Evolutionary conservation across 2,113 vertebrate genomes (phyloP).

Genomic region (Eptatretus burgeri): DNA sequence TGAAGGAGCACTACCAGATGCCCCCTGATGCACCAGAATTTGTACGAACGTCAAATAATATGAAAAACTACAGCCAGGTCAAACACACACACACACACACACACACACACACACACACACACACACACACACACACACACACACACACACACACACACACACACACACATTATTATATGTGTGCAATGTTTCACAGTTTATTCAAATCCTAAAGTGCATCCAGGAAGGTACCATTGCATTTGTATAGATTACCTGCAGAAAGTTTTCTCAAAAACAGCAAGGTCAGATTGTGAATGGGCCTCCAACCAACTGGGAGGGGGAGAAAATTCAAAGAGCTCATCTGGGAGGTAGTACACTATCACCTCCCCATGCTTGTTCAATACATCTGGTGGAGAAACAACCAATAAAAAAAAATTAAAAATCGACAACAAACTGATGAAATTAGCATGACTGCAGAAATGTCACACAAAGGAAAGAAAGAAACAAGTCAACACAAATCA

Average conservation of each 20-base stretch:
- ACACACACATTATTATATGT: too few species aligned
- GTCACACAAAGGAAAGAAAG: too few species aligned
- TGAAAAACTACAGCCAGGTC: conserved; percentile 69
- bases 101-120: too few species aligned
- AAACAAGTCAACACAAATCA: neutral
- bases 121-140: too few species aligned
- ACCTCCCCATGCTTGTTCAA: neutral
- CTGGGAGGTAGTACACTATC: conserved; percentile 5
- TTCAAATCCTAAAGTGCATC: too few species aligned
- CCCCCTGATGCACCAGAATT: conserved; percentile 87
- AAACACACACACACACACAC: too few species aligned
- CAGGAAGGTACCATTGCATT: too few species aligned
- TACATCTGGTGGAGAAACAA: neutral
- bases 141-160: too few species aligned
- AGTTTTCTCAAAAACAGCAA: too few species aligned
- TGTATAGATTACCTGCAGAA: too few species aligned
- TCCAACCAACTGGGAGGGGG: neutral
- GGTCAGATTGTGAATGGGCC: neutral
- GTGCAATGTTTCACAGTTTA: too few species aligned
- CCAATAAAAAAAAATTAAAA: neutral
- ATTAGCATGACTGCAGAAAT: neutral
- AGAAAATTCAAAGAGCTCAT: neutral
- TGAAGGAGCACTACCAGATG: conserved; percentile 67
- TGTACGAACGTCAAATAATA: conserved; percentile 71
- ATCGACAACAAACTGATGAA: neutral